Conservation (phyloP, 2,113 vertebrate genomes). For the Rallus limicola region DNA sequence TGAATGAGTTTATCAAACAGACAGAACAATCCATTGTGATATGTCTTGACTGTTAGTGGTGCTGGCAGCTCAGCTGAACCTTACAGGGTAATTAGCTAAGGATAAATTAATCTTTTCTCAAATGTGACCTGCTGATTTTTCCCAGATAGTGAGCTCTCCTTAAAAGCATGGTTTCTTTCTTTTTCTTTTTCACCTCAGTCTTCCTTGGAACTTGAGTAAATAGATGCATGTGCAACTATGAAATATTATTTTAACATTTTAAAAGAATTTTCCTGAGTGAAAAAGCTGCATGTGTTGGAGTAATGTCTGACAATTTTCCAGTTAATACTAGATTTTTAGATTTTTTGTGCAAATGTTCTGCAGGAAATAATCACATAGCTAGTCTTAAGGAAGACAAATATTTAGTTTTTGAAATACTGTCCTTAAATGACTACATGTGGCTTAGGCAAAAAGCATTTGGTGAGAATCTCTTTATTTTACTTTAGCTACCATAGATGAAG, state of each 20-base stretch:
- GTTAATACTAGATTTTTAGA: constrained; percentile 12
- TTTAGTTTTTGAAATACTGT: constrained; percentile 50
- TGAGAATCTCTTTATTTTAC: neutral
- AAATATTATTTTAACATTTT: constrained; percentile 18
- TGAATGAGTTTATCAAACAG: constrained; percentile 31
- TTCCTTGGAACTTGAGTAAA: neutral
- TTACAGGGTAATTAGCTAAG: constrained; percentile 48
- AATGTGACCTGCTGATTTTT: neutral
- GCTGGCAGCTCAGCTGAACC: constrained; percentile 48
- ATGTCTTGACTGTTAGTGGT: constrained; percentile 39
- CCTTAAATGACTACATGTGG: constrained; percentile 40
- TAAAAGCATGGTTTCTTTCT: neutral
- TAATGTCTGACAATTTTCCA: neutral
- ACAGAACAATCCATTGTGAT: constrained; percentile 45
- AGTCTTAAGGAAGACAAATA: constrained; percentile 56
- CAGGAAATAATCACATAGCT: constrained; percentile 45
- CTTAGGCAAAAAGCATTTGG: neutral
- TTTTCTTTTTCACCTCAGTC: neutral
- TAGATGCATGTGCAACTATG: neutral
- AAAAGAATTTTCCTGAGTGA: neutral
- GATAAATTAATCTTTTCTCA: constrained; percentile 59
- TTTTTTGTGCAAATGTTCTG: constrained; percentile 18
- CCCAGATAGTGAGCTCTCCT: neutral
- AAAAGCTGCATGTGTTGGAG: neutral
- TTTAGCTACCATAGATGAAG: neutral